Evolutionary conservation across 2,113 vertebrate species (phyloP).

Genomic region (Ondatra zibethicus): DNA sequence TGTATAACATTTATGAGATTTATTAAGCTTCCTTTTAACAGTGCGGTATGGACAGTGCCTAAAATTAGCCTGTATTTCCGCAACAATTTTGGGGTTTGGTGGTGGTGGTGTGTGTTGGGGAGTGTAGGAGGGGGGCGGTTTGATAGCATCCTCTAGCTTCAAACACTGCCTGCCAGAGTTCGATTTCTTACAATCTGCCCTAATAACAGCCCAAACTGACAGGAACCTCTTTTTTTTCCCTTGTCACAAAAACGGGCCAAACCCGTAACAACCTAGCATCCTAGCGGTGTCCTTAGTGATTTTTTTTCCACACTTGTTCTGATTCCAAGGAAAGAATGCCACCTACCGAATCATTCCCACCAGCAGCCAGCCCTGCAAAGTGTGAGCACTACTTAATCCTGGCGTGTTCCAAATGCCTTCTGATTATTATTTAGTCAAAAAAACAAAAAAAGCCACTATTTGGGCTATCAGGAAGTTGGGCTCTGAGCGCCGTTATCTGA

Average conservation of each 20-base stretch:
- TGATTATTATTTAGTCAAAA: slow-evolving; percentile 44
- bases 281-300: slow-evolving; percentile 7
- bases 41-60: not conserved
- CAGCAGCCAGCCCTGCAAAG: slow-evolving; percentile 41
- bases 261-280: not conserved
- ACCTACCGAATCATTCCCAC: slow-evolving; percentile 68
- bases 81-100: slow-evolving; percentile 4
- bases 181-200: slow-evolving; percentile 28
- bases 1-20: not conserved
- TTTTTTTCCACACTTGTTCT: not conserved
- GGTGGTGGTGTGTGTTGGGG: not conserved
- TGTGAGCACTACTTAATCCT: not conserved
- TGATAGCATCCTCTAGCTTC: not conserved
- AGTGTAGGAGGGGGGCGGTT: not conserved
- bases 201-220: not conserved
- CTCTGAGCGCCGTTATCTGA: slow-evolving; percentile 60
- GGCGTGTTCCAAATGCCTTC: slow-evolving; percentile 29
- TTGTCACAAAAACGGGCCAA: slow-evolving; percentile 44
- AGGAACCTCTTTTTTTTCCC: not conserved
- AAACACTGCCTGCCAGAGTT: not conserved
- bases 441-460: not conserved
- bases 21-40: slow-evolving; percentile 56
- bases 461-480: slow-evolving; percentile 62
- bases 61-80: slow-evolving; percentile 25
- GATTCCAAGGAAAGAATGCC: slow-evolving; percentile 75